phyloP scores from a whole-genome alignment of 92 coral and sea anemone species.

The Montipora capitata region DNA sequence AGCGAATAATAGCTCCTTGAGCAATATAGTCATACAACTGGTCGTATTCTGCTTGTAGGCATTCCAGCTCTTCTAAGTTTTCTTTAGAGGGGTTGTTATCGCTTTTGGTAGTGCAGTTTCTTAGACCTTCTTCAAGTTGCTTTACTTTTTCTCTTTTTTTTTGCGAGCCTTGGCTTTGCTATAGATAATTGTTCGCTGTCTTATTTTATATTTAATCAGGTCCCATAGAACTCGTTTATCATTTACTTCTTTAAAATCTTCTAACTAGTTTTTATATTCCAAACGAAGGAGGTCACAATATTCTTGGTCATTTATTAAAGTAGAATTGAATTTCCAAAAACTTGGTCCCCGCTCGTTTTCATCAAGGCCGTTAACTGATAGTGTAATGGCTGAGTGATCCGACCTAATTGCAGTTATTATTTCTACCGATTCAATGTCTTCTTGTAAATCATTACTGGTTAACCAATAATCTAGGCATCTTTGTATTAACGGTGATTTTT shows the following conservation, averaged over 20 bases:
- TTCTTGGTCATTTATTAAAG: too few relatives aligned
- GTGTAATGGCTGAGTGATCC: too few relatives aligned
- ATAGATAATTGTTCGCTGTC: slow-evolving; percentile 22
- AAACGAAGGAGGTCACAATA: slow-evolving; percentile 17
- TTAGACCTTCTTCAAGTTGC: slow-evolving; percentile 12
- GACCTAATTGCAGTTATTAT: too few relatives aligned
- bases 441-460: too few relatives aligned
- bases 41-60: too few relatives aligned
- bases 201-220: slow-evolving; percentile 28
- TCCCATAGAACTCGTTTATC: too few relatives aligned
- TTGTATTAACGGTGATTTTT: neutral
- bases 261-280: slow-evolving; percentile 25
- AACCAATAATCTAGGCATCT: too few relatives aligned
- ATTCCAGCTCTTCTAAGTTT: slow-evolving; percentile 14
- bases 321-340: too few relatives aligned
- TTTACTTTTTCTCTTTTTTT: slow-evolving; percentile 40
- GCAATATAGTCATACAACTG: slow-evolving; percentile 22
- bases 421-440: too few relatives aligned
- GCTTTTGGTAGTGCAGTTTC: slow-evolving; percentile 11
- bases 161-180: slow-evolving; percentile 60
- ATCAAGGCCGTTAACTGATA: too few relatives aligned
- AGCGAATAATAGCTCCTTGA: slow-evolving; percentile 23
- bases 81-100: too few relatives aligned
- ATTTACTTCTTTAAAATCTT: slow-evolving; percentile 17
- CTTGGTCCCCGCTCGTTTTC: neutral